Percentiles rank a stretch among this genome's conserved stretches.
Conservation (phyloP, 2,888 invertebrate species). For the Ormyrus labotus region DNA sequence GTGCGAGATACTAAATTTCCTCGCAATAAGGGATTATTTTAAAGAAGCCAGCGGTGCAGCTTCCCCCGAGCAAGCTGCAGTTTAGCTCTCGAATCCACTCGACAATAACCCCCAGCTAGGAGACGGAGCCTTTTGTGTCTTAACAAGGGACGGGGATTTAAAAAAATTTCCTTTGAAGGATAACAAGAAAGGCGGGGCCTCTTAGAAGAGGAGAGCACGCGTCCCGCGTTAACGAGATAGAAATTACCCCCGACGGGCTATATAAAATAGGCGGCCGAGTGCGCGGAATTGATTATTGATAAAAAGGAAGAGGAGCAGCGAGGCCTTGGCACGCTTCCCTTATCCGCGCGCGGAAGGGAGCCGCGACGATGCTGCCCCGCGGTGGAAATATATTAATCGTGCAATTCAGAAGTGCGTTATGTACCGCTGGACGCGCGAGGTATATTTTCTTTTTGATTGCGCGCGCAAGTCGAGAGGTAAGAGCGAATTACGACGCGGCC, state of each 20-base stretch:
- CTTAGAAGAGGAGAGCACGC: neutral
- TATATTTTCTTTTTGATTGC: slow-evolving; percentile 13
- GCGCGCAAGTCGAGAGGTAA: neutral
- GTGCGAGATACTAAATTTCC: neutral
- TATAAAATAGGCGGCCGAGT: too few relatives aligned
- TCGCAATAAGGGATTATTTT: slow-evolving; percentile 8
- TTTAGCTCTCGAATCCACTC: slow-evolving; percentile 9
- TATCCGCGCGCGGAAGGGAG: neutral
- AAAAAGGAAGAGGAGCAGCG: neutral
- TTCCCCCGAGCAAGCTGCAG: neutral
- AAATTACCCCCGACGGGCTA: slow-evolving; percentile 12
- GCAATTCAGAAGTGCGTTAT: neutral
- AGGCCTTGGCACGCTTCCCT: slow-evolving; percentile 45
- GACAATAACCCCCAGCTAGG: neutral
- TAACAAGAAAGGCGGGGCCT: neutral
- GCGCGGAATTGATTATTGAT: slow-evolving; percentile 32
- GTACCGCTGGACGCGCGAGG: neutral
- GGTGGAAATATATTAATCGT: slow-evolving; percentile 37
- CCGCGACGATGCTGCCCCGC: neutral
- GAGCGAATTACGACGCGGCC: neutral
- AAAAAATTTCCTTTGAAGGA: slow-evolving; percentile 20
- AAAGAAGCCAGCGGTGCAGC: slow-evolving; percentile 11
- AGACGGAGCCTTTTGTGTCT: slow-evolving; percentile 9
- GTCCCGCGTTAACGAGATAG: neutral
- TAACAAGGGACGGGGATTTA: slow-evolving; percentile 3